phyloP scores from a whole-genome alignment of 2,113 vertebrate genomes.

The Chionomys nivalis region DNA sequence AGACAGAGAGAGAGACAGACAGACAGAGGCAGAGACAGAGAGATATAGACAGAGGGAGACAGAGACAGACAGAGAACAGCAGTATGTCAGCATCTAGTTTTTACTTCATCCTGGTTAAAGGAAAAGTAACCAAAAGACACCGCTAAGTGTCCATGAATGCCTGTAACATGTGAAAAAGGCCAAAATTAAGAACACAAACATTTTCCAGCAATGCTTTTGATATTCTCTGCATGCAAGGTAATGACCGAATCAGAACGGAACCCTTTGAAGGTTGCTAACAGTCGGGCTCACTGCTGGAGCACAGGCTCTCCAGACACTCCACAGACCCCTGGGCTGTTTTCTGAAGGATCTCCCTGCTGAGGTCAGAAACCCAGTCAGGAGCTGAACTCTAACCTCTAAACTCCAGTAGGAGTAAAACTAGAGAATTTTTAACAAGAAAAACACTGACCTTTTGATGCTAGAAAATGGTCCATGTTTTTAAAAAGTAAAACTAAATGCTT shows the following conservation, averaged over 20 bases:
- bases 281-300: conserved; percentile 89
- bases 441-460: not conserved
- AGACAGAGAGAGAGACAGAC: not conserved
- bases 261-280: conserved; percentile 87
- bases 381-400: not conserved
- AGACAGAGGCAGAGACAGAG: not conserved
- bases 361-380: conserved; percentile 69
- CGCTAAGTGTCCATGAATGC: conserved; percentile 3
- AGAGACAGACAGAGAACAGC: not conserved
- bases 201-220: conserved; percentile 85
- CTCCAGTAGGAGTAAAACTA: conserved; percentile 19
- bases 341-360: conserved; percentile 77
- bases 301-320: conserved; percentile 85
- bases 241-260: conserved; percentile 80
- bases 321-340: conserved; percentile 87
- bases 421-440: not conserved
- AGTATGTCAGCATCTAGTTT: conserved; percentile 13
- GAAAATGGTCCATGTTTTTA: not conserved
- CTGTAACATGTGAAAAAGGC: conserved; percentile 54
- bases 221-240: conserved; percentile 81
- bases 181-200: conserved; percentile 81
- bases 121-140: conserved; percentile 23
- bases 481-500: conserved; percentile 30
- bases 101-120: conserved; percentile 2
- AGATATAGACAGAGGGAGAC: not conserved